Evolutionary conservation across 2,797 vertebrate genomes (phyloP).

Genomic region (Clarias pachynema): DNA sequence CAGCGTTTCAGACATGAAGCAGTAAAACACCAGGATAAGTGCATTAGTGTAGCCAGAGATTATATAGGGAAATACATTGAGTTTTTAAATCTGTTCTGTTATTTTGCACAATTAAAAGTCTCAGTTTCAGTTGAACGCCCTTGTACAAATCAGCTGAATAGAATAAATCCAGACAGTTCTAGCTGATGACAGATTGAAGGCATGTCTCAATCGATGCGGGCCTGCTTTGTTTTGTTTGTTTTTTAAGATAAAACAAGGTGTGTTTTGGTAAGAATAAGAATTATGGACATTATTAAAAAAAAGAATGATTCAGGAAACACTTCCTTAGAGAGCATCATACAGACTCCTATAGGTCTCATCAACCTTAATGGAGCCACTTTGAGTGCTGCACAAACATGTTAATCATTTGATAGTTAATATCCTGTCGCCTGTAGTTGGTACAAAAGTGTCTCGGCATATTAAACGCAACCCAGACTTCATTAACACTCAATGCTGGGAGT

Average conservation of each 20-base stretch:
- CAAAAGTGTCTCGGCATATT: background rate
- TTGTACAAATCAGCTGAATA: too few relatives aligned
- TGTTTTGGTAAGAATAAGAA: background rate
- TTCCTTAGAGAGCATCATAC: background rate
- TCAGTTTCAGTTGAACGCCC: too few relatives aligned
- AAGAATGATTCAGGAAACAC: background rate
- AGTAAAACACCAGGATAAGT: too few relatives aligned
- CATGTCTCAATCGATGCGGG: background rate
- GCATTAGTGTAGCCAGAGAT: too few relatives aligned
- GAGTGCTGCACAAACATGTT: background rate
- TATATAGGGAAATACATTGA: too few relatives aligned
- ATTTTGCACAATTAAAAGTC: too few relatives aligned
- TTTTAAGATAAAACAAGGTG: background rate
- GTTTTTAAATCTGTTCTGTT: too few relatives aligned
- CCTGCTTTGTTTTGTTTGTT: background rate
- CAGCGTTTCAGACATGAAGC: too few relatives aligned
- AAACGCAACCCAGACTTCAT: background rate
- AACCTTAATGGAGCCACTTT: background rate
- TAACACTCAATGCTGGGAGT: background rate
- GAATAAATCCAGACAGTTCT: background rate
- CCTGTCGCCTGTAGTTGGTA: background rate
- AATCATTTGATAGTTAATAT: background rate
- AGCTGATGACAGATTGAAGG: background rate
- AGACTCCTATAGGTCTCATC: background rate
- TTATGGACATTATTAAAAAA: background rate